Base-by-base conservation (phyloP, 1,140 invertebrate species). In the Neodiprion virginianus region DNA sequence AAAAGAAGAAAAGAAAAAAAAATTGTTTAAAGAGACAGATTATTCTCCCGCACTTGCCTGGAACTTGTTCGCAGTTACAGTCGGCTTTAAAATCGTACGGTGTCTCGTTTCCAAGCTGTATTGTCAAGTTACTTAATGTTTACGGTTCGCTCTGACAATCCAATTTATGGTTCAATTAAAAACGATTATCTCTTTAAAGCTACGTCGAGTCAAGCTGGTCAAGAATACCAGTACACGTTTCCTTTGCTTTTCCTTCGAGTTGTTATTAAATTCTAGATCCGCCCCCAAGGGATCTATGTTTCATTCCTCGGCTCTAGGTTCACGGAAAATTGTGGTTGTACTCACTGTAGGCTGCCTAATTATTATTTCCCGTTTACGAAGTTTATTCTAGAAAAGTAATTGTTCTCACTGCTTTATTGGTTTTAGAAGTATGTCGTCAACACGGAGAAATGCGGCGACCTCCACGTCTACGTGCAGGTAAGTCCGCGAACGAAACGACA, bases 361-460 rank as follows among this genome's bases (percentile, higher is more conserved):
- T 40, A 40, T 40, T 0, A 40, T 0, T 40, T 40, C 5, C 5
- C 5, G 28, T 40, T 40, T 2, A 0, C 28, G 28, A 40, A 40
- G 5, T 40, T 40, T 40, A 40, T 40, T 40, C 28, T 40, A 40
- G 28, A 40, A 40, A 40, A 1, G 28, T 40, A 40, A 40, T 40
- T 40, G 5, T 5, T 40, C 28, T 40, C 28, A 40, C 28, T 40
- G 28, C 28, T 3, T 40, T 40, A 1, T 40, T 40, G 28, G 28
- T 92, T 91, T 67, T 90, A 94, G 92, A 93, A 92, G 89, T 93
- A 93, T 84, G 89, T 93, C 74, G 91, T 94, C 77, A 92, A 90
- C 82, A 93, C 92, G n/a, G 92, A 93, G 79, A 88, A 90, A 80
- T 92, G 92, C 79, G 92, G 93, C 12, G 91, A 93, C 79, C 88